phyloP scores from a whole-genome alignment of 2,797 vertebrate species.

The Bradypodion pumilum region DNA sequence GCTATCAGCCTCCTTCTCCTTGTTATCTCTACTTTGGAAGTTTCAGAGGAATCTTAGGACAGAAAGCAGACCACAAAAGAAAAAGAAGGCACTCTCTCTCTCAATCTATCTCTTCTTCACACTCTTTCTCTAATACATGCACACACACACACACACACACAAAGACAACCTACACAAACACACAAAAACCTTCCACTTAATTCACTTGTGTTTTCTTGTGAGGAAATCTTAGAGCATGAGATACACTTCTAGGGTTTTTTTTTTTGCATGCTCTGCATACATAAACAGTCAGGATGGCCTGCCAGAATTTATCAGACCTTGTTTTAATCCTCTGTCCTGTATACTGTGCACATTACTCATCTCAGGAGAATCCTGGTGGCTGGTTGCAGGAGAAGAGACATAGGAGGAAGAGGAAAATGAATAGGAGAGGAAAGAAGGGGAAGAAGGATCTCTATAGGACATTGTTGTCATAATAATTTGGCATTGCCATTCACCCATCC shows the following conservation, averaged over 20 bases:
- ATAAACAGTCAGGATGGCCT: neutral
- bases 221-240: neutral
- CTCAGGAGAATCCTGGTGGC: neutral
- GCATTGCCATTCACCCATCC: constrained; percentile 21
- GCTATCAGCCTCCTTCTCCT: neutral
- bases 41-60: neutral
- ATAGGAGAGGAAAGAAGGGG: neutral
- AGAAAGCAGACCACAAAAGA: neutral
- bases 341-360: neutral
- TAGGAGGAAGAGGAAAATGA: neutral
- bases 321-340: neutral
- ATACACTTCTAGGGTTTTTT: neutral
- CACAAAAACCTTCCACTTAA: neutral
- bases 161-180: no score
- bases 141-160: no score
- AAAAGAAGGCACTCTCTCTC: neutral
- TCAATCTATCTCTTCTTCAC: no score
- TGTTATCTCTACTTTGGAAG: neutral
- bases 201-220: neutral
- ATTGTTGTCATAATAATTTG: neutral
- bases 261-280: neutral
- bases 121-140: no score
- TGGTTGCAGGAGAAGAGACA: neutral
- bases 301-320: neutral
- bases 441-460: neutral